Percentiles rank a stretch among this genome's conserved stretches.
These are phyloP conservation scores for Cerastoderma edule DNA, from an alignment of 2,888 invertebrate genomes.

Conservation along the genomic window DNA sequence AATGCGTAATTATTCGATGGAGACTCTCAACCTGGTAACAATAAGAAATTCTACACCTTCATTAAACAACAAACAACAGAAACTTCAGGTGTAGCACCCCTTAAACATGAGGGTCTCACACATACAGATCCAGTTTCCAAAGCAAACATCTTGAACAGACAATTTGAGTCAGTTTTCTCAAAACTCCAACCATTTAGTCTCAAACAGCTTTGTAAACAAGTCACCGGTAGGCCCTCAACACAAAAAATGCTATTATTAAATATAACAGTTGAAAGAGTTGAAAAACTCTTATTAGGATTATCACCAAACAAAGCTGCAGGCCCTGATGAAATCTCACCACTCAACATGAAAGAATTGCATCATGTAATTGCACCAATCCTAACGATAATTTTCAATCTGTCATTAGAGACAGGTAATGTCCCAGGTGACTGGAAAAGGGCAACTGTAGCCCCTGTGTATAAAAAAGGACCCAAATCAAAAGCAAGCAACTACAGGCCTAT, in stretches of 20 bases:
- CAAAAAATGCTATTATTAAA: slow-evolving; percentile 17
- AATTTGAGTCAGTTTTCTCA: slow-evolving; percentile 25
- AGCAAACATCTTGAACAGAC: slow-evolving; percentile 9
- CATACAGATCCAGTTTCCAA: no score
- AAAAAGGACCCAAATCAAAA: slow-evolving; percentile 37
- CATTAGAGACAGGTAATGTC: slow-evolving; percentile 34
- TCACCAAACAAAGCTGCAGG: slow-evolving; percentile 31
- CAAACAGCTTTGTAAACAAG: neutral
- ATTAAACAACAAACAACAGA: slow-evolving; percentile 19
- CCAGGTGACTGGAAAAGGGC: slow-evolving; percentile 34
- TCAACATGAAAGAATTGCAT: slow-evolving; percentile 30
- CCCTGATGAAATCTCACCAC: slow-evolving; percentile 32
- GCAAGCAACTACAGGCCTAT: slow-evolving; percentile 43
- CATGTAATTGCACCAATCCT: slow-evolving; percentile 36
- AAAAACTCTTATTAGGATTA: slow-evolving; percentile 25
- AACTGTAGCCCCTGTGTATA: slow-evolving; percentile 27
- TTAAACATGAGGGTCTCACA: slow-evolving; percentile 20
- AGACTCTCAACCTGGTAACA: neutral
- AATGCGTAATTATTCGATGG: slow-evolving; percentile 19
- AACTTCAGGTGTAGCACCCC: slow-evolving; percentile 3
- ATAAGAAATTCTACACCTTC: slow-evolving; percentile 21
- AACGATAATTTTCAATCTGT: slow-evolving; percentile 26
- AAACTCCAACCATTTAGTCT: neutral
- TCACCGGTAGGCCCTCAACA: neutral
- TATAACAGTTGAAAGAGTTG: slow-evolving; percentile 19